Evolutionary conservation across 92 coral and sea anemone genomes (phyloP), one percentile per base, ranked within the genome.

Genomic region (Umimayanthus kanabou): DNA sequence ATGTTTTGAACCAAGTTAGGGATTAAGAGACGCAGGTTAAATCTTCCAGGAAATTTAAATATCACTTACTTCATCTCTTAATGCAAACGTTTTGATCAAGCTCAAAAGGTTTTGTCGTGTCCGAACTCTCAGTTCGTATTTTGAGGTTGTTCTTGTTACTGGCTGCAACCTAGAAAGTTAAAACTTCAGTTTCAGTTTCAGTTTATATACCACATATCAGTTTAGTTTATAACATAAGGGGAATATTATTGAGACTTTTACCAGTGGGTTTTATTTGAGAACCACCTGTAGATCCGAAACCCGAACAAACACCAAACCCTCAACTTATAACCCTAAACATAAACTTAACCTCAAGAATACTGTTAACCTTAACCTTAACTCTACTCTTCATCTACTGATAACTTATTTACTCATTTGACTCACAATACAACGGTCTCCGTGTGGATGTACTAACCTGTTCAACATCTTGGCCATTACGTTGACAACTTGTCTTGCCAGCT

Each of bases 31-130:
- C 66, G 66, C 66, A 15, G 53, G 53, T 8, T 47, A 47, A 45
- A 47, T 47, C 14, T 69, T 69, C 74, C 14, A 15, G 2, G 40
- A 73, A 30, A 33, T 45, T 26, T 10, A 37, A 37, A 73, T 70
- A 15, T 15, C 7, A 80, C 70, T 87, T 87, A 94, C 98, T 95
- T 87, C 80, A 90, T 94, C 98, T 72, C 90, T 80, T 13, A 91
- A 71, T 49, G 90, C 58, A 61, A 91, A 85, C 26, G 55, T 55
- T 53, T 64, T 55, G 15, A 94, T 53, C 47, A 71, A 23, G 13
- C 43, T 47, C 85, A 93, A 78, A 39, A 94, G 79, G 28, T 18
- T 85, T 64, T 80, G 75, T 37, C 98, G 85, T 42, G 91, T 90
- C 47, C 66, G 77, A 23, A 14, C 47, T 77, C 97, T 85, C 81